Conservation (phyloP, 2,888 invertebrate species). For the Brachyptera risi region DNA sequence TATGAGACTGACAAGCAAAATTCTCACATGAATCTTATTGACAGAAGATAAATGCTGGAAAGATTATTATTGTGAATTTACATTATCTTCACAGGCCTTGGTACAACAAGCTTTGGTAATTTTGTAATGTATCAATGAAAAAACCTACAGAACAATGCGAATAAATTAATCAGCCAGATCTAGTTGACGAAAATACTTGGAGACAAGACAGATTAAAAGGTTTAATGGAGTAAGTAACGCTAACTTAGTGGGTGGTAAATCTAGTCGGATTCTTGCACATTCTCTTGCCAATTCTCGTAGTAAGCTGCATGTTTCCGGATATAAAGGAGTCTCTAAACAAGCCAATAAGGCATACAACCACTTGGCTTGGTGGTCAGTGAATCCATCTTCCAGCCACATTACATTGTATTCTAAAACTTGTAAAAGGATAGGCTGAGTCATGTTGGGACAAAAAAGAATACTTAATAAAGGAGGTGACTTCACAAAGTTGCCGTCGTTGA, state of each 20-base stretch:
- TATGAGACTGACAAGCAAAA: too few species aligned
- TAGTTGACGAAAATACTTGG: constrained; percentile 67
- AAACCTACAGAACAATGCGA: too few species aligned
- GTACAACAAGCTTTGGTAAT: too few species aligned
- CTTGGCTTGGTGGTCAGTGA: constrained; percentile 52
- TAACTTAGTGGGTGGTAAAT: constrained; percentile 34
- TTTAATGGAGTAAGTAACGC: constrained; percentile 52
- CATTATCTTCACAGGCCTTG: too few species aligned
- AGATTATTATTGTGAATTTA: too few species aligned
- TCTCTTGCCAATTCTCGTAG: constrained; percentile 60
- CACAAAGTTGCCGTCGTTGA: constrained; percentile 24
- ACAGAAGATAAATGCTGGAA: too few species aligned
- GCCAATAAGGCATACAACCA: constrained; percentile 69
- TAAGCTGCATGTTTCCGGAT: constrained; percentile 61
- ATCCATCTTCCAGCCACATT: constrained; percentile 47
- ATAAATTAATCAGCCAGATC: constrained; percentile 63
- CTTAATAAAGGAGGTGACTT: constrained; percentile 42
- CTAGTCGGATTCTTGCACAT: constrained; percentile 53
- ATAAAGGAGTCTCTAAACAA: constrained; percentile 60
- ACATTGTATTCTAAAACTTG: constrained; percentile 50
- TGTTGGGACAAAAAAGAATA: constrained; percentile 46
- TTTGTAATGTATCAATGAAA: too few species aligned
- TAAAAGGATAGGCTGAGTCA: constrained; percentile 44
- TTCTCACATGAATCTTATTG: too few species aligned
- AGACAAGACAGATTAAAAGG: constrained; percentile 69